Evolutionary conservation across 2,888 invertebrate species (phyloP).

Genomic region (Tholera decimalis): DNA sequence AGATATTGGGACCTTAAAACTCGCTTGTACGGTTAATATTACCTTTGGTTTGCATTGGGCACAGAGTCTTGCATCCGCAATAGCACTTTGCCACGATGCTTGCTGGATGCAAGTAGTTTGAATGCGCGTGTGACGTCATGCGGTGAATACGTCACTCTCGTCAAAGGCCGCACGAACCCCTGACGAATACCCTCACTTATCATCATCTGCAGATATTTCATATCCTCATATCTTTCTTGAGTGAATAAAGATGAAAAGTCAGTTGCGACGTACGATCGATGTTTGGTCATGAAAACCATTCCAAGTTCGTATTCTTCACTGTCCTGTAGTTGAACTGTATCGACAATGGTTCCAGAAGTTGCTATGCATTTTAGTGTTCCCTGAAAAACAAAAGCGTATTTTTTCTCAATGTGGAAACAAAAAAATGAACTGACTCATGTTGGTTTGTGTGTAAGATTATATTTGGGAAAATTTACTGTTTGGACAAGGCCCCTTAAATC

Average conservation of each 20-base stretch:
- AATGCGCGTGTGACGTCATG: constrained; percentile 73
- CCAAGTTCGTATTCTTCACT: constrained; percentile 68
- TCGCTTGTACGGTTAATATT: background rate
- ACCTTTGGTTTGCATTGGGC: constrained; percentile 3
- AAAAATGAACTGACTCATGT: too few relatives aligned
- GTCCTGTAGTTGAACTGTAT: constrained; percentile 63
- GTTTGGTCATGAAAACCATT: constrained; percentile 61
- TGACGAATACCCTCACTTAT: constrained; percentile 76
- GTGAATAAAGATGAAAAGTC: constrained; percentile 71
- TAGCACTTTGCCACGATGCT: constrained; percentile 78
- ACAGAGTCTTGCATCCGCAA: constrained; percentile 63
- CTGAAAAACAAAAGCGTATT: constrained; percentile 32
- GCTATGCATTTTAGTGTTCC: constrained; percentile 47
- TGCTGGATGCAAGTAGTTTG: constrained; percentile 72
- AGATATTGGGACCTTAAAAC: too few relatives aligned
- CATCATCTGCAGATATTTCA: constrained; percentile 68
- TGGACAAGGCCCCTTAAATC: too few relatives aligned
- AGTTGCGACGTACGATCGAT: constrained; percentile 59
- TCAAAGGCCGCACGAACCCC: constrained; percentile 79
- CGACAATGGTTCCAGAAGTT: constrained; percentile 63
- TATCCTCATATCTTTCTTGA: constrained; percentile 52
- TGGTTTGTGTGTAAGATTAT: too few relatives aligned
- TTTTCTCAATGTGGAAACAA: too few relatives aligned
- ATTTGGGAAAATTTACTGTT: too few relatives aligned
- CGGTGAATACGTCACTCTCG: constrained; percentile 74